Evolutionary conservation across 2,797 vertebrate species (phyloP).

Genomic region (Anabacerthia variegaticeps): DNA sequence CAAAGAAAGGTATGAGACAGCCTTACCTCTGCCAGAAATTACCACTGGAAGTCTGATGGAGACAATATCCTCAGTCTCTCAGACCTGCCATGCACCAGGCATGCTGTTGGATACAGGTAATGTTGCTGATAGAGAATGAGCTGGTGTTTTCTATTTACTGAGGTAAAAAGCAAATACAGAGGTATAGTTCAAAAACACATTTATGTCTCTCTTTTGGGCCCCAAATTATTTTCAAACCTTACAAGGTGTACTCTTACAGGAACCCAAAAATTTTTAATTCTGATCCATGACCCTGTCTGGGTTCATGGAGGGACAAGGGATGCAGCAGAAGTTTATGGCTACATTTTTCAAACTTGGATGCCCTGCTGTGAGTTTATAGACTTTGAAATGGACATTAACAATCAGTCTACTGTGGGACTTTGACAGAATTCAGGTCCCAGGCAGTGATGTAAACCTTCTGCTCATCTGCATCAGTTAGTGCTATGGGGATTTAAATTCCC

Average conservation of each 20-base stretch:
- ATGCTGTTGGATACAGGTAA: neutral
- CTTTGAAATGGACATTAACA: neutral
- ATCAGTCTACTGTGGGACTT: neutral
- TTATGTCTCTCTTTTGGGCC: neutral
- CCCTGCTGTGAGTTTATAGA: neutral
- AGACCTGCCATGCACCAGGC: neutral
- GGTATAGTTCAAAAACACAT: neutral
- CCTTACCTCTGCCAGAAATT: neutral
- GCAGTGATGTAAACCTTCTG: neutral
- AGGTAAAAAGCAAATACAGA: neutral
- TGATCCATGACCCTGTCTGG: neutral
- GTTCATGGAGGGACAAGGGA: neutral
- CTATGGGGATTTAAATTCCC: neutral
- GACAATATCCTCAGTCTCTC: neutral
- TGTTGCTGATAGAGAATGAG: rapidly evolving
- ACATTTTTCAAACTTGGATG: neutral
- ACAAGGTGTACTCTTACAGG: neutral
- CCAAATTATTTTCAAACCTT: neutral
- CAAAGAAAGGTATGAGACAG: neutral
- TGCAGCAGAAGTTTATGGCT: neutral
- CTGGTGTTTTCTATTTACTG: neutral
- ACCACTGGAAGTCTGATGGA: neutral
- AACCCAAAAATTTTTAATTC: neutral
- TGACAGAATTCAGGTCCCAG: neutral
- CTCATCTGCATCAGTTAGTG: neutral